phyloP scores from a whole-genome alignment of 1,140 invertebrate species.

The Panonychus citri region DNA sequence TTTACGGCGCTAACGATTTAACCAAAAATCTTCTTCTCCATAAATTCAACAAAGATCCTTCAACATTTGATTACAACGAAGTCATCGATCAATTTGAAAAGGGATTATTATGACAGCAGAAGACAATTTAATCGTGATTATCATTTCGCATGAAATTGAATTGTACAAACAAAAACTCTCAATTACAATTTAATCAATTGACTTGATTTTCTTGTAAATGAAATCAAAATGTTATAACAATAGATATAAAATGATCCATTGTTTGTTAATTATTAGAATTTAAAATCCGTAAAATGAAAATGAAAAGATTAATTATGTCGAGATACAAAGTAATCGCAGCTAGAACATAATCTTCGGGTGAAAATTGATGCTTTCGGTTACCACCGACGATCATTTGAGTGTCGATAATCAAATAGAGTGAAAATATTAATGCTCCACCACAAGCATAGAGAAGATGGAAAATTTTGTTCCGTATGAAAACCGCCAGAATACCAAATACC shows the following conservation, averaged over 20 bases:
- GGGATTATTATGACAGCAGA: not conserved
- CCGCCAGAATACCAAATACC: slow-evolving; percentile 52
- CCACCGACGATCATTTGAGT: slow-evolving; percentile 87
- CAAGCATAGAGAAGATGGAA: slow-evolving; percentile 51
- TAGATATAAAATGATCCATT: too few species aligned
- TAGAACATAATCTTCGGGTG: slow-evolving; percentile 88
- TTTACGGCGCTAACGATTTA: slow-evolving; percentile 9
- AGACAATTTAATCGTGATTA: too few species aligned
- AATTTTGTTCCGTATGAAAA: slow-evolving; percentile 33
- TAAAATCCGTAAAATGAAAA: slow-evolving; percentile 47
- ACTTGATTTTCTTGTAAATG: too few species aligned
- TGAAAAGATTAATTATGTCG: slow-evolving; percentile 71
- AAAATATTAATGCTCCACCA: slow-evolving; percentile 58
- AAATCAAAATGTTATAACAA: too few species aligned
- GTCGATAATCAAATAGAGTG: slow-evolving; percentile 67
- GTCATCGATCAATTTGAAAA: slow-evolving; percentile 10
- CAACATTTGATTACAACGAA: slow-evolving; percentile 10
- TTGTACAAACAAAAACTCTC: too few species aligned
- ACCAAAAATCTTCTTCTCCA: slow-evolving; percentile 6
- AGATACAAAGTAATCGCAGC: slow-evolving; percentile 72
- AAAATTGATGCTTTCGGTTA: slow-evolving; percentile 52
- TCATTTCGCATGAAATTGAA: too few species aligned
- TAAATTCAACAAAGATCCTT: slow-evolving; percentile 11
- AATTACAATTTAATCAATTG: too few species aligned
- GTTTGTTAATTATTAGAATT: too few species aligned